Percentiles rank a stretch among this genome's conserved stretches.
These are phyloP conservation scores for Tursiops truncatus DNA, from an alignment of 2,113 vertebrate species.

Conservation along the genomic window DNA sequence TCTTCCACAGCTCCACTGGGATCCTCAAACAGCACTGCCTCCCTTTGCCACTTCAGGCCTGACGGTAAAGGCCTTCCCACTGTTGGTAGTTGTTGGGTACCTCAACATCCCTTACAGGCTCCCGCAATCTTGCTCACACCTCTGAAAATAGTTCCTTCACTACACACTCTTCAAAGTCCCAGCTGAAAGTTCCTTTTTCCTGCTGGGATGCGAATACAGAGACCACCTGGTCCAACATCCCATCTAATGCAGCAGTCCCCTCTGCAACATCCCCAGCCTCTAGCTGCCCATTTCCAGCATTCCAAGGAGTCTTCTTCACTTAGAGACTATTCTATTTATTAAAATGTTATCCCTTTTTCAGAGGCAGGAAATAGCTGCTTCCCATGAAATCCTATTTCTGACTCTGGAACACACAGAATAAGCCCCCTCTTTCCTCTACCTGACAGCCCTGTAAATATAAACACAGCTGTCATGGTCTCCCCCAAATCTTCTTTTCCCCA, in stretches of 20 bases:
- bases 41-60: background rate
- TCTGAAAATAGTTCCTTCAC: background rate
- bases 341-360: background rate
- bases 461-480: background rate
- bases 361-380: background rate
- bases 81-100: background rate
- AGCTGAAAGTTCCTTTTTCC: background rate
- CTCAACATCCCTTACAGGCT: background rate
- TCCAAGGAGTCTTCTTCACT: background rate
- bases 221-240: background rate
- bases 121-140: background rate
- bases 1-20: background rate
- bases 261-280: background rate
- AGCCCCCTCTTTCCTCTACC: background rate
- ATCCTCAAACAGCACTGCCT: background rate
- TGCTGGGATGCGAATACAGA: background rate
- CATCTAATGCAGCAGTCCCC: background rate
- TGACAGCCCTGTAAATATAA: conserved; percentile 4
- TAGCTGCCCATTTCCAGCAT: background rate
- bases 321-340: background rate
- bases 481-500: background rate
- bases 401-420: background rate
- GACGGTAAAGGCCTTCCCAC: background rate
- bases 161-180: background rate
- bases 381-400: background rate